Evolutionary conservation across 2,113 vertebrate genomes (phyloP), one percentile per base, ranked within the genome.

Genomic region (Capricornis sumatraensis): DNA sequence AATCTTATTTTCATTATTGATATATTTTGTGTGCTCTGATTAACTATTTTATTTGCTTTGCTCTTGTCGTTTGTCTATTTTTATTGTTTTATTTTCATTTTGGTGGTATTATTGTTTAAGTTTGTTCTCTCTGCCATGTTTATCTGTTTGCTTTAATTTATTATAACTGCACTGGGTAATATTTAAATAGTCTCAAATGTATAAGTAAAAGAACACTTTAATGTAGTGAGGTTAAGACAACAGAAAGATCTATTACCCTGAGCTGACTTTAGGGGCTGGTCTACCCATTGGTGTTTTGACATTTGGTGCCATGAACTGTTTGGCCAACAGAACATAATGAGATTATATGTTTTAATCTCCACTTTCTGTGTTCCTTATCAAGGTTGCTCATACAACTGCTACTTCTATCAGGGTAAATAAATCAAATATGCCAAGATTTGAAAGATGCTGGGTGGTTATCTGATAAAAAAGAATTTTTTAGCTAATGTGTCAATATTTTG

Each of bases 401-500:
- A 15, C 2, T 11, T 78, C 53, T 78, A 14, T 86, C 14, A 43
- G 25, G 12, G 19, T 52, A 27, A 82, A n/a, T 78, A 93, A 52
- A n/a, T 57, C 23, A 71, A 43, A 83, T 43, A 50, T 57, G 40
- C 10, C 30, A 67, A 57, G 7, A 47, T 95, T 58, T 43, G 14
- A 79, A 78, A 89, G 78, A 87, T 50, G 13, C 53, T 28, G 33
- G 78, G 57, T 85, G 52, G 33, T 82, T 87, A 81, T 88, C 87
- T 89, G 7, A 82, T 96, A 89, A 97, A 96, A 76, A 91, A 17
- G 28, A 33, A 84, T 62, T 89, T 71, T 95, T 11, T 21, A 91
- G 30, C 7, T 85, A 86, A 91, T 43, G n/a, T 94, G 23, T 74
- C 71, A 43, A 43, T 74, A 50, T 96, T 95, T 50, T 47, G 16